phyloP scores from a whole-genome alignment of 2,113 vertebrate species.

The Pleuronectes platessa region DNA sequence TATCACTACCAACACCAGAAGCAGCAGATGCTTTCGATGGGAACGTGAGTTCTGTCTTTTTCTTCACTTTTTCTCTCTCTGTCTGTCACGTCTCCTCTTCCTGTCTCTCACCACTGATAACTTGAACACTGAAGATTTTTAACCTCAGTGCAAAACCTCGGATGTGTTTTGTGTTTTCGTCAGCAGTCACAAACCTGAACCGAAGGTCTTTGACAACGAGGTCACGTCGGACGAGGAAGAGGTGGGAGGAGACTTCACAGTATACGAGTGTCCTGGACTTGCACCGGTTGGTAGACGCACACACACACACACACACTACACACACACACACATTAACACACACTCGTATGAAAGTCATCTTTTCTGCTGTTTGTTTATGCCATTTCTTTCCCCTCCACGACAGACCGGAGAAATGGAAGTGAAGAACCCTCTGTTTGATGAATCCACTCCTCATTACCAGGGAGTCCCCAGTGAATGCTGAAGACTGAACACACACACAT shows the following conservation, averaged over 20 bases:
- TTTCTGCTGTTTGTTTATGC: not conserved
- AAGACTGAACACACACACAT: slow-evolving; percentile 14
- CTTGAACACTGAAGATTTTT: not conserved
- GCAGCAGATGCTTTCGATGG: slow-evolving; percentile 94
- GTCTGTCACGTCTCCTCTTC: too few relatives aligned
- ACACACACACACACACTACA: not conserved
- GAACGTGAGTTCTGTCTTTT: slow-evolving; percentile 81
- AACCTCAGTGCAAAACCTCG: not conserved
- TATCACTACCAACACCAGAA: slow-evolving; percentile 98
- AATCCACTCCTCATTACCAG: slow-evolving; percentile 81
- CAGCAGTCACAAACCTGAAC: slow-evolving; percentile 90
- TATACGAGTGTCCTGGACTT: slow-evolving; percentile 96
- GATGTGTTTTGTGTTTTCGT: not conserved
- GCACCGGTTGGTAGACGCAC: slow-evolving; percentile 87
- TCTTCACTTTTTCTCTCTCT: not conserved
- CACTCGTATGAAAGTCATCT: not conserved
- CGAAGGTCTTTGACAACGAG: slow-evolving; percentile 83
- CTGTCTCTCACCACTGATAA: not conserved
- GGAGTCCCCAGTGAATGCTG: slow-evolving; percentile 79
- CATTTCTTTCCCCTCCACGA: not conserved
- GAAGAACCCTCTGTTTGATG: slow-evolving; percentile 95
- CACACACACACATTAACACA: not conserved
- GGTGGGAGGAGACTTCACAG: slow-evolving; percentile 95
- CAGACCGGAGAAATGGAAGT: slow-evolving; percentile 99
- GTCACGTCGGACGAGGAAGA: slow-evolving; percentile 93